Base-by-base conservation (phyloP, 1,140 invertebrate species). In the Hylaeus anthracinus region DNA sequence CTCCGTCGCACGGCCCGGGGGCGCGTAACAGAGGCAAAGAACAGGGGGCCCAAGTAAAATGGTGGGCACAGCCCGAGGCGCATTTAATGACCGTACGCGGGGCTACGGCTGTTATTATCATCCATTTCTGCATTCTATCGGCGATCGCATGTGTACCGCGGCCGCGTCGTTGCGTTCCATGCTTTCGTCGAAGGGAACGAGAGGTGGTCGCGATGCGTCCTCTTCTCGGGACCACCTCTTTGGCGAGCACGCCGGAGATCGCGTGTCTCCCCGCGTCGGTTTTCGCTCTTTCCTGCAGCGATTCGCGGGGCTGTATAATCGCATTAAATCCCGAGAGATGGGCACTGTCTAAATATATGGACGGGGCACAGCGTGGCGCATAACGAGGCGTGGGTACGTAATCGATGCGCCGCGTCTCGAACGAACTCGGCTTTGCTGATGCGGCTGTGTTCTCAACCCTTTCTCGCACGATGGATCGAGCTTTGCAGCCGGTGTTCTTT, bases 321-420 rank as follows among this genome's bases (percentile, higher is more conserved):
- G 56, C 78, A 66, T 88, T 77, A 79, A 73, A 84, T 84, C 74
- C 48, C 72, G 48, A 8, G 56, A 77, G 72, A 79, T 76, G 82
- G 58, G 9, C 82, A 73, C 75, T 53, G 85, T 82, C 85, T 86
- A 89, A 88, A 88, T 87, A 87, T 86, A 86, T 81, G 78, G 67
- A 61, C 66, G 76, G 64, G 58, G 64, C 79, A 79, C 83, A 79
- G 75, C 41, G 79, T 61, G 58, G 9, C 58, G 72, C 83, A 72
- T 81, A 88, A 87, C 79, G 87, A 88, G 75, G 63, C 77, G 81
- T 65, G 79, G 84, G 72, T 80, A 84, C 72, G 81, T 83, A 89
- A 88, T 88, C 87, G 81, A 85, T 86, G 83, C 82, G 64, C 79
- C 56, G 37, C 43, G 86, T 71, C 66, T 26, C 72, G 53, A 58